Conservation (phyloP, 2,888 invertebrate genomes). For the Plagiodera versicolora region DNA sequence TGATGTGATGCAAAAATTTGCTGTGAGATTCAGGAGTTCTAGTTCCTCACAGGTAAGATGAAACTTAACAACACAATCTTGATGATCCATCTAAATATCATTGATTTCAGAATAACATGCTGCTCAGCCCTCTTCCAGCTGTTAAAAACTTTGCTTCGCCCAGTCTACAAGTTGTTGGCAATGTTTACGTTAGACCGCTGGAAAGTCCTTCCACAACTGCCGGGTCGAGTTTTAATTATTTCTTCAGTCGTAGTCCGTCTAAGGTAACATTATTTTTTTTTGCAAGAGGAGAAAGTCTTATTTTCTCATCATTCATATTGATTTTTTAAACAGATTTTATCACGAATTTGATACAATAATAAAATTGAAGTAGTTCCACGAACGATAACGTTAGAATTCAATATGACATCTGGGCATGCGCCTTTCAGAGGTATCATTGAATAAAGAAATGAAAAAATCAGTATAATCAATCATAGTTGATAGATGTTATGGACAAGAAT, state of each 20-base stretch:
- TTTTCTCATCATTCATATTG: too few species aligned
- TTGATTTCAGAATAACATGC: constrained; percentile 40
- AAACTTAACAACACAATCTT: background rate
- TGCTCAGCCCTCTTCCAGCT: constrained; percentile 74
- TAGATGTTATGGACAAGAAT: too few species aligned
- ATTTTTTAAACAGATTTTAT: too few species aligned
- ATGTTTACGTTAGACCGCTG: constrained; percentile 64
- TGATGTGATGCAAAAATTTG: constrained; percentile 75
- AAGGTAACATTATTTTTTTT: constrained; percentile 61
- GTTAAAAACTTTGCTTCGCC: constrained; percentile 62
- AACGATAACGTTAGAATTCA: too few species aligned
- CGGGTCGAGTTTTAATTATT: constrained; percentile 69
- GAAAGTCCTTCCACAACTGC: constrained; percentile 54
- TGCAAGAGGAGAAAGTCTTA: too few species aligned
- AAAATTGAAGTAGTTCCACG: too few species aligned
- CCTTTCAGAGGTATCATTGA: too few species aligned
- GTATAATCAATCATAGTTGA: too few species aligned
- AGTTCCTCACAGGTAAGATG: constrained; percentile 24
- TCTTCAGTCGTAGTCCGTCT: constrained; percentile 84
- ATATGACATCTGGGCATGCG: too few species aligned
- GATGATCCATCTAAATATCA: constrained; percentile 8
- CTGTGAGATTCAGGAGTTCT: constrained; percentile 33
- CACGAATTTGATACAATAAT: too few species aligned
- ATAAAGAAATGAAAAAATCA: too few species aligned
- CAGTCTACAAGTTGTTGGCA: constrained; percentile 60